Evolutionary conservation across 2,888 invertebrate species (phyloP).

Genomic region (Ommatoiulus sabulosus): DNA sequence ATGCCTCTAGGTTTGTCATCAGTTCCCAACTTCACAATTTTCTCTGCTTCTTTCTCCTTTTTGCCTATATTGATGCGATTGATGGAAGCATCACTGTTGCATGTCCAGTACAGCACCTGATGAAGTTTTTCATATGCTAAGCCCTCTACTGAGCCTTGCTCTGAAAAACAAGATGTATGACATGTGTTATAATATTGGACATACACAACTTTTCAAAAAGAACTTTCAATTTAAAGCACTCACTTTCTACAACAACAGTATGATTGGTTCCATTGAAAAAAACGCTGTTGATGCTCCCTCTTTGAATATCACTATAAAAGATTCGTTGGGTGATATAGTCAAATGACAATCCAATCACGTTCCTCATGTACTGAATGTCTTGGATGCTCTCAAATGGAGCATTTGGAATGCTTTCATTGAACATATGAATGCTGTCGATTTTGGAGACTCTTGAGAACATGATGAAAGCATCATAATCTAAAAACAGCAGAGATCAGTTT

Average conservation of each 20-base stretch:
- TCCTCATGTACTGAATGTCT: constrained; percentile 80
- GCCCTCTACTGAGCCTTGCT: constrained; percentile 88
- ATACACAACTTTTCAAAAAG: constrained; percentile 5
- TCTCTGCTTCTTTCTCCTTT: constrained; percentile 66
- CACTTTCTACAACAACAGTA: constrained; percentile 77
- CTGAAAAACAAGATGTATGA: constrained; percentile 67
- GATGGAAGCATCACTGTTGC: constrained; percentile 82
- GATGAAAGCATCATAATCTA: constrained; percentile 83
- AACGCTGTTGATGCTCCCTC: constrained; percentile 84
- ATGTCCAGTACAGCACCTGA: constrained; percentile 86
- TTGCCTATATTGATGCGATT: constrained; percentile 72
- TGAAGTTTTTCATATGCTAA: constrained; percentile 80
- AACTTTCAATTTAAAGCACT: not conserved
- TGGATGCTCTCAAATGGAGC: constrained; percentile 81
- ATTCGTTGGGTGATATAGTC: constrained; percentile 78
- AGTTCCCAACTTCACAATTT: constrained; percentile 74
- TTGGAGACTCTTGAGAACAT: constrained; percentile 84
- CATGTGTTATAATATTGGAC: not conserved
- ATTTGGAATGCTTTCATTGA: constrained; percentile 79
- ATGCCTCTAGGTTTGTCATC: constrained; percentile 87
- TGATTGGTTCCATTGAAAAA: constrained; percentile 83
- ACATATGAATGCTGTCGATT: constrained; percentile 84
- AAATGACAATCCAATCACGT: constrained; percentile 87
- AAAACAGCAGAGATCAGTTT: constrained; percentile 62
- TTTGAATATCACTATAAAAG: constrained; percentile 90